Evolutionary conservation across 2,797 vertebrate genomes (phyloP).

Genomic region (Eulemur albifrons): DNA sequence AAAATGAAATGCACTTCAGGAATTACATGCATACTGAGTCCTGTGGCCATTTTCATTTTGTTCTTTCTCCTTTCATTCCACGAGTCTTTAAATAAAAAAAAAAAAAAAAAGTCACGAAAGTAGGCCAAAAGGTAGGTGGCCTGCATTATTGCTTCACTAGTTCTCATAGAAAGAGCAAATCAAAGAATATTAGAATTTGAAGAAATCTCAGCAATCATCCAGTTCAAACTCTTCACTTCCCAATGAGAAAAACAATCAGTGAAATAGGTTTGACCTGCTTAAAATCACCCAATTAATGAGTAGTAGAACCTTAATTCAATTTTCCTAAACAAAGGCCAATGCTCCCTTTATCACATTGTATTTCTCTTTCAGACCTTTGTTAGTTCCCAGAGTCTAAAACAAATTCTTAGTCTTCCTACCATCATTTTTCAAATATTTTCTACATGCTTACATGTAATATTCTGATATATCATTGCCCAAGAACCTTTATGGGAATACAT

Average conservation of each 20-base stretch:
- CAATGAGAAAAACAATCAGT: background rate
- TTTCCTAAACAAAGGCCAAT: slow-evolving; percentile 47
- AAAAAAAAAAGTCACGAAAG: background rate
- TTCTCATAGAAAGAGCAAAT: background rate
- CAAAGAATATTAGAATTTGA: slow-evolving; percentile 28
- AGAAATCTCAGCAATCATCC: background rate
- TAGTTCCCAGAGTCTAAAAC: slow-evolving; percentile 44
- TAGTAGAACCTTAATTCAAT: slow-evolving; percentile 4
- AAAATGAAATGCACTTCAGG: slow-evolving; percentile 5
- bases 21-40: background rate
- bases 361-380: background rate
- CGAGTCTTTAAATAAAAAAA: background rate
- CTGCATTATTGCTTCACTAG: background rate
- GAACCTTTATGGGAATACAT: slow-evolving; percentile 3
- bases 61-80: background rate
- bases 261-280: background rate
- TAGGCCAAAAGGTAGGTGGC: background rate
- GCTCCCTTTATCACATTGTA: background rate
- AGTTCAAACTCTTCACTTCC: background rate
- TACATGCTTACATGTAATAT: slow-evolving; percentile 41
- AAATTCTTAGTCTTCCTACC: slow-evolving; percentile 18
- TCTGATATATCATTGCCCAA: background rate
- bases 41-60: background rate
- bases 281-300: slow-evolving; percentile 20
- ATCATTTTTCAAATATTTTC: background rate